Conservation (phyloP, 1,140 invertebrate species). For the Coptotermes formosanus region DNA sequence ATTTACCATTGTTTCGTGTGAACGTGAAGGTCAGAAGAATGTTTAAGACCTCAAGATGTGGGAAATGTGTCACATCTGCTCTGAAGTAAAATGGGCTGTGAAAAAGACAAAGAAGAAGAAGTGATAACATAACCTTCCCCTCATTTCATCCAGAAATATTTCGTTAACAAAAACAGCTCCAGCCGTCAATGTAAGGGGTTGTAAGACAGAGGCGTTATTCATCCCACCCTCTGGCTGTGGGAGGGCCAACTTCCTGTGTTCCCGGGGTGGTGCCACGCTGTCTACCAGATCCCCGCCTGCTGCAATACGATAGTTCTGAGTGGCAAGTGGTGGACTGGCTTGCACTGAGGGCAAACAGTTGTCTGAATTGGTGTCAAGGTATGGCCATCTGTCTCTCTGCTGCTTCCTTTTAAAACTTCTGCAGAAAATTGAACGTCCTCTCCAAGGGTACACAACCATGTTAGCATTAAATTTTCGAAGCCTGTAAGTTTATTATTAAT, state of each 20-base stretch:
- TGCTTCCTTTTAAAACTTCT: neutral
- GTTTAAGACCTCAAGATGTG: neutral
- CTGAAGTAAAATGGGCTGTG: neutral
- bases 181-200: neutral
- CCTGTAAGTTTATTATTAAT: no score
- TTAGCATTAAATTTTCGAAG: no score
- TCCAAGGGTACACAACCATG: no score
- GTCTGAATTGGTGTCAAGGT: no score
- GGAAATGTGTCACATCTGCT: constrained; percentile 7
- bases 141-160: constrained; percentile 19
- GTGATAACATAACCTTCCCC: constrained; percentile 14
- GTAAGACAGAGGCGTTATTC: constrained; percentile 1
- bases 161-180: constrained; percentile 11
- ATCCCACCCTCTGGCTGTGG: neutral
- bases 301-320: neutral
- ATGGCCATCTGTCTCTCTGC: neutral
- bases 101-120: neutral
- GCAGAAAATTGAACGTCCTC: neutral
- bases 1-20: no score
- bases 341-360: neutral
- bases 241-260: constrained; percentile 5
- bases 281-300: neutral
- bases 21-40: neutral
- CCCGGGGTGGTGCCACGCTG: constrained; percentile 6
- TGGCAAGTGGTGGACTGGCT: neutral